Evolutionary conservation across 2,113 vertebrate genomes (phyloP).

Genomic region (Tragulus kanchil): DNA sequence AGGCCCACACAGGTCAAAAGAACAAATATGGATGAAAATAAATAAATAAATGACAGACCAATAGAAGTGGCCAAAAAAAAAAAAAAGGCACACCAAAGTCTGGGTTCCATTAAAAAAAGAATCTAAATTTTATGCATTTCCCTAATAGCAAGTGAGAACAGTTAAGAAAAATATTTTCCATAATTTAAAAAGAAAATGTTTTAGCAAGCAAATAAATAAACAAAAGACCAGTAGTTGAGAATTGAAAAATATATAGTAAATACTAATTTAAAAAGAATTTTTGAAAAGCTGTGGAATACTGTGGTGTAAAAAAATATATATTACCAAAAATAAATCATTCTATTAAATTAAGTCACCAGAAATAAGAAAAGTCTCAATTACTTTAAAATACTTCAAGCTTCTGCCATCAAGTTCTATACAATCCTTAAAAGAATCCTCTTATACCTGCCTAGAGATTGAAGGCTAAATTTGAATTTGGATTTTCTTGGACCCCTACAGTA

Average conservation of each 20-base stretch:
- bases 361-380: neutral
- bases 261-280: neutral
- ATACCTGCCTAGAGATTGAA: neutral
- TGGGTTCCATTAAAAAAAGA: neutral
- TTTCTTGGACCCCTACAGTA: neutral
- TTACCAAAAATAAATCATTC: neutral
- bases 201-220: neutral
- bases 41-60: too few relatives aligned
- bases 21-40: too few relatives aligned
- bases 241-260: neutral
- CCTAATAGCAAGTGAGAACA: neutral
- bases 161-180: neutral
- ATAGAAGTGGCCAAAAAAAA: too few relatives aligned
- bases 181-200: conserved; percentile 30
- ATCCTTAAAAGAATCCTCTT: neutral
- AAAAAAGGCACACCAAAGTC: too few relatives aligned
- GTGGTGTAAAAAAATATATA: neutral
- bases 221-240: neutral
- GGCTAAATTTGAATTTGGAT: neutral
- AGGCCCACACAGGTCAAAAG: too few relatives aligned
- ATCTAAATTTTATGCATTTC: neutral
- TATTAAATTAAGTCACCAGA: neutral
- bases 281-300: neutral
- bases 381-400: neutral
- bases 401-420: neutral